Evolutionary conservation across 2,113 vertebrate species (phyloP), one percentile per base, ranked within the genome.

Genomic region (Phoxinus phoxinus): DNA sequence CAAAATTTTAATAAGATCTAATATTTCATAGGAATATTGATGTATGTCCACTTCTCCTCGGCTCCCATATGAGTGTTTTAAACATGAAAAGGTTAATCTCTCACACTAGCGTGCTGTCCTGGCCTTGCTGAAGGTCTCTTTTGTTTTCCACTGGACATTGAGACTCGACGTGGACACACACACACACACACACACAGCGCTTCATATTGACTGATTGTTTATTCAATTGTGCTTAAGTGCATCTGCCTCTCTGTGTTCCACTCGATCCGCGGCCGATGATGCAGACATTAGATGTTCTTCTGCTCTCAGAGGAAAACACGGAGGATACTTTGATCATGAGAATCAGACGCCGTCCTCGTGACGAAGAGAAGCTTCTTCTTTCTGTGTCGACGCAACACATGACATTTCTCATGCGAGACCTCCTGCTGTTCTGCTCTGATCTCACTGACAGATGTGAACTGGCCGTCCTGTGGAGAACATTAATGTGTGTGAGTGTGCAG

Each of bases 161-260:
- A 44, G 15, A 48, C 23, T 41, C 8, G 21, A 75, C 46, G 7
- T 48, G 74, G 21, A 25, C 74, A 59, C 78, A 85, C 56, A 51
- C 78, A 51, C 78, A 32, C 15, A 25, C 74, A 59, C 78, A 85
- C 56, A 51, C 78, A 51, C 78, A 32, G 67, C 1, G 51, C 21
- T 81, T 74, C 58, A 15, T 74, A 85, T 88, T 15, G 79, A 85
- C 23, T 1, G 41, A 59, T 17, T 46, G 13, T 83, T 80, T 13
- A 2, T 51, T 85, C 79, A 51, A 59, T 80, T 67, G 53, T 25
- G 25, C 32, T 53, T 21, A 56, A 83, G 69, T n/a, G 56, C 73
- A 4, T 7, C 23, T 59, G 53, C 30, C 46, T 27, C 30, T 59
- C 35, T 6, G 37, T 67, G 25, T 21, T 58, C 19, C 37, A 32